Conservation (phyloP, 2,888 invertebrate species). For the Tachina lurida region DNA sequence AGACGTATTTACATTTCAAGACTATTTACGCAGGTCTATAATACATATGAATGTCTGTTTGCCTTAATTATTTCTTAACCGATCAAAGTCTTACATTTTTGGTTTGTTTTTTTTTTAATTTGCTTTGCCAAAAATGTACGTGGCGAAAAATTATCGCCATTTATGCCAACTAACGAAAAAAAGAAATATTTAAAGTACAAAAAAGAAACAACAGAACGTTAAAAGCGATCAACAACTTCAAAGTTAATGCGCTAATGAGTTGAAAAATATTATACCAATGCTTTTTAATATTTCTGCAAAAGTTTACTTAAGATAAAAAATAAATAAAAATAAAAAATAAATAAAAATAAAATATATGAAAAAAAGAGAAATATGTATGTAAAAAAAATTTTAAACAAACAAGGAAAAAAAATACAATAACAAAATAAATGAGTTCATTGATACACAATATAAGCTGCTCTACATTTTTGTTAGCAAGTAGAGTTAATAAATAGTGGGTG, state of each 20-base stretch:
- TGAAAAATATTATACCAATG: slow-evolving; percentile 39
- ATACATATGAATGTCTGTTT: too few species aligned
- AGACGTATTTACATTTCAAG: too few species aligned
- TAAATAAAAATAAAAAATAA: background rate
- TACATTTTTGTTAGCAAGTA: slow-evolving; percentile 11
- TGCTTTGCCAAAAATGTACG: slow-evolving; percentile 14
- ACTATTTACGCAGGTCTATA: too few species aligned
- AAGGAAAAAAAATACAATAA: slow-evolving; percentile 34
- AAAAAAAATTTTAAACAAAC: slow-evolving; percentile 41
- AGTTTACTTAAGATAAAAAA: slow-evolving; percentile 38
- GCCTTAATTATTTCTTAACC: slow-evolving; percentile 2
- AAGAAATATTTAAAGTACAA: slow-evolving; percentile 24
- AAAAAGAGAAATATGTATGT: slow-evolving; percentile 25
- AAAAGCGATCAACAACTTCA: slow-evolving; percentile 58
- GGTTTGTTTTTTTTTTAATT: slow-evolving; percentile 4
- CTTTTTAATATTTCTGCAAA: slow-evolving; percentile 40
- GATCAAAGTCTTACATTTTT: slow-evolving; percentile 26
- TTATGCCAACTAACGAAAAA: slow-evolving; percentile 45
- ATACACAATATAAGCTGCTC: slow-evolving; percentile 51
- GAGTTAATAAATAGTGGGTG: slow-evolving; percentile 36
- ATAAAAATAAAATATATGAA: background rate
- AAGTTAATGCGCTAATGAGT: slow-evolving; percentile 69
- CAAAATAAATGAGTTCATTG: slow-evolving; percentile 52
- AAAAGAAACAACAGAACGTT: slow-evolving; percentile 22
- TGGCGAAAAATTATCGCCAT: slow-evolving; percentile 14